Conservation (phyloP, 2,888 invertebrate species). For the Adineta ricciae region DNA sequence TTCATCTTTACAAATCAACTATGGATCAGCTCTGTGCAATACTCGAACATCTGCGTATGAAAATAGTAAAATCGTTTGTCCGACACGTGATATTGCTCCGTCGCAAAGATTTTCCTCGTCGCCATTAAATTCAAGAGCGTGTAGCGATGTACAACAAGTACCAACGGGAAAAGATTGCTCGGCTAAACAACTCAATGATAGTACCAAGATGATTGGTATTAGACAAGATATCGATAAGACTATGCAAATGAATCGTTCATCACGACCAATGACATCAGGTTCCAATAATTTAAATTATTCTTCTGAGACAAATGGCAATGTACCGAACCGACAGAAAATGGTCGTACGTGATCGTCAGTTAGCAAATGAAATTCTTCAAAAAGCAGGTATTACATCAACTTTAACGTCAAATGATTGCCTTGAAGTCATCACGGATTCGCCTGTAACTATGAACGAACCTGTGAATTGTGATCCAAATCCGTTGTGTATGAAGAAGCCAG, state of each 20-base stretch:
- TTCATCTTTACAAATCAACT: background rate
- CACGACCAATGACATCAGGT: background rate
- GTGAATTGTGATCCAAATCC: slow-evolving; percentile 14
- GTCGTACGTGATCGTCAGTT: background rate
- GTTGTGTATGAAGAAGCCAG: background rate
- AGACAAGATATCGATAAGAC: background rate
- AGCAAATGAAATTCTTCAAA: slow-evolving; percentile 8
- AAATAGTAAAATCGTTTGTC: background rate
- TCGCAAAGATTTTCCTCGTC: background rate
- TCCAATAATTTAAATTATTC: background rate
- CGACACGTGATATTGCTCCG: background rate
- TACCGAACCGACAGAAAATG: background rate
- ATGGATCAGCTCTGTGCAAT: background rate
- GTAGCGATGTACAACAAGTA: background rate
- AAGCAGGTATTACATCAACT: background rate
- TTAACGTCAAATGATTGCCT: background rate
- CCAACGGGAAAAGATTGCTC: background rate
- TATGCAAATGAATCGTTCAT: background rate
- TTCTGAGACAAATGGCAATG: background rate
- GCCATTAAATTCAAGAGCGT: background rate
- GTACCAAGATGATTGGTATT: background rate
- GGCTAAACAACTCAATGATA: background rate
- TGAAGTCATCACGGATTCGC: background rate
- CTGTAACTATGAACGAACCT: background rate
- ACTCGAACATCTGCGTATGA: background rate